Conservation (phyloP, 2,888 invertebrate genomes). For the Uropetala carovei region DNA sequence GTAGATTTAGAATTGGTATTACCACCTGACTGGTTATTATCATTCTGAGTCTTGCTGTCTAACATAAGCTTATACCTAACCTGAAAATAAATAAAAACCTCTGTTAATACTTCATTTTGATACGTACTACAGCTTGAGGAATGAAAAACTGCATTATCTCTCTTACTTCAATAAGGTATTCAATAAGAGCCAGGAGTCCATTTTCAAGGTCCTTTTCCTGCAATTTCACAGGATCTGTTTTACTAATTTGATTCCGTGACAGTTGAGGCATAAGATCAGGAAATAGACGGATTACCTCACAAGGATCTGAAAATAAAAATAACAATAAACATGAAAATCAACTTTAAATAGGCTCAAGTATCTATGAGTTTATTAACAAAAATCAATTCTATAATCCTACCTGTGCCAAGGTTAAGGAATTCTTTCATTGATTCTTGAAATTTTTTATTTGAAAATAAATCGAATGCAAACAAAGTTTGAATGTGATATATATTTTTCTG, state of each 20-base stretch:
- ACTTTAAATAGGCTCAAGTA: background rate
- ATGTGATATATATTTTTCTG: conserved; percentile 90
- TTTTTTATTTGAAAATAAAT: conserved; percentile 92
- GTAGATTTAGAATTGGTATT: conserved; percentile 69
- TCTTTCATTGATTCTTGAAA: conserved; percentile 95
- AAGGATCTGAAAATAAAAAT: conserved; percentile 82
- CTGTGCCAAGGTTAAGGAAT: conserved; percentile 90
- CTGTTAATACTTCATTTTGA: background rate
- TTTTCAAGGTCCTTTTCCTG: conserved; percentile 91
- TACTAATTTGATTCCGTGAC: conserved; percentile 75
- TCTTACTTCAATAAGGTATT: conserved; percentile 88
- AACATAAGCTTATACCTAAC: conserved; percentile 79
- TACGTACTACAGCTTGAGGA: background rate
- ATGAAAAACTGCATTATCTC: background rate
- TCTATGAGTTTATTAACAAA: conserved; percentile 46
- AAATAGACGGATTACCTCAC: conserved; percentile 95
- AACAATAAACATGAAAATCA: conserved; percentile 21
- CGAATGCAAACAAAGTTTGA: conserved; percentile 92
- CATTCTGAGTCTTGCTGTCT: conserved; percentile 72
- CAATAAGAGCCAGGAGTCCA: conserved; percentile 91
- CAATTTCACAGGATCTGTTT: conserved; percentile 76
- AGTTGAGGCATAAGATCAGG: conserved; percentile 88
- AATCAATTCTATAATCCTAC: conserved; percentile 71
- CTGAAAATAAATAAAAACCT: background rate
- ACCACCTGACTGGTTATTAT: conserved; percentile 71